Percentiles rank a stretch among this genome's conserved stretches.
Evolutionary conservation across 2,888 invertebrate genomes (phyloP).

Genomic region (Patella pellucida): DNA sequence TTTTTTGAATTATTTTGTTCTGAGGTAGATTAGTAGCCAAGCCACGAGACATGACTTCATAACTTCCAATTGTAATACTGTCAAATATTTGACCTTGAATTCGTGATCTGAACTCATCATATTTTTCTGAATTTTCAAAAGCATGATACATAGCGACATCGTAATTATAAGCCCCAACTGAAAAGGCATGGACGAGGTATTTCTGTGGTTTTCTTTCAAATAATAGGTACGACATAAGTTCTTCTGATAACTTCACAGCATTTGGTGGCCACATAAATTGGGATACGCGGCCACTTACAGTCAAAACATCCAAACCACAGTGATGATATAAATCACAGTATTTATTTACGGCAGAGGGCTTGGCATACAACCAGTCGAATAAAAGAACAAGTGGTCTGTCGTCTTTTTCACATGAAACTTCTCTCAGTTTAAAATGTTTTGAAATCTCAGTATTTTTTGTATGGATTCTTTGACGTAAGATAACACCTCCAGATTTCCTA

Average conservation of each 20-base stretch:
- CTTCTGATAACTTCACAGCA: conserved; percentile 32
- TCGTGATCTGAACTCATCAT: conserved; percentile 30
- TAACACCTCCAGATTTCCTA: no score
- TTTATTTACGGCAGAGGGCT: conserved; percentile 35
- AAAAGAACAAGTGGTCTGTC: conserved; percentile 40
- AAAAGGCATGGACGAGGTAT: conserved; percentile 46
- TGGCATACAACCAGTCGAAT: conserved; percentile 50
- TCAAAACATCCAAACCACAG: conserved; percentile 45
- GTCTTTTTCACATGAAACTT: background rate
- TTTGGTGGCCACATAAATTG: conserved; percentile 48
- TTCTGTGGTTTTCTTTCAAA: conserved; percentile 20
- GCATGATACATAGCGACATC: conserved; percentile 34
- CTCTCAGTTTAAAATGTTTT: conserved; percentile 19
- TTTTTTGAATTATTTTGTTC: conserved; percentile 24
- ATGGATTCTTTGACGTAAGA: no score
- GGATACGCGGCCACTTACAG: conserved; percentile 35
- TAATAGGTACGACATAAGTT: conserved; percentile 36
- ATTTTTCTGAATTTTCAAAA: conserved; percentile 22
- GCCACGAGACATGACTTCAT: conserved; percentile 47
- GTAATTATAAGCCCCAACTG: conserved; percentile 50
- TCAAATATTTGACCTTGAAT: conserved; percentile 51
- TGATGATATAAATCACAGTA: conserved; percentile 48
- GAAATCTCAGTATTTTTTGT: background rate
- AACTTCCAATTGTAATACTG: conserved; percentile 48
- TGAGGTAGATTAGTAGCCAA: conserved; percentile 35